Percentiles rank a stretch among this genome's conserved stretches.
Evolutionary conservation across 2,797 vertebrate genomes (phyloP).

Genomic region (Chrosomus eos): DNA sequence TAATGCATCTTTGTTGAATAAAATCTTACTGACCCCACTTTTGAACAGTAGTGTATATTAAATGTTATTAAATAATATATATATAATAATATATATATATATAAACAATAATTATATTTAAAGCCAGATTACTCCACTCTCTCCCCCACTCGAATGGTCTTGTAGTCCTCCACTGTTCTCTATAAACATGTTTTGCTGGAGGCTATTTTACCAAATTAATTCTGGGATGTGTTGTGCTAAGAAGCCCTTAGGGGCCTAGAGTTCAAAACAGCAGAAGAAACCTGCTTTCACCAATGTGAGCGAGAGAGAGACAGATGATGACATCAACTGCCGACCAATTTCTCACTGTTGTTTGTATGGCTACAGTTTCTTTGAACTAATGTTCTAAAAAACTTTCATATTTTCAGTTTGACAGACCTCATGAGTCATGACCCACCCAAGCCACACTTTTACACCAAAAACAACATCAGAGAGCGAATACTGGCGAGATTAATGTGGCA

Average conservation of each 20-base stretch:
- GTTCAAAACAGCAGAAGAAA: slow-evolving; percentile 60
- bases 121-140: slow-evolving; percentile 24
- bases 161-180: slow-evolving; percentile 54
- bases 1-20: neutral
- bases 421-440: neutral
- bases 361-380: neutral
- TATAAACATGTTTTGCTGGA: slow-evolving; percentile 70
- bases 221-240: slow-evolving; percentile 65
- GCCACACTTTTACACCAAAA: neutral
- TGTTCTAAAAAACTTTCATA: neutral
- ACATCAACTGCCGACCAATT: neutral
- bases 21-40: neutral
- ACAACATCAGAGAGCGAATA: neutral
- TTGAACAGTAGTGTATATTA: neutral
- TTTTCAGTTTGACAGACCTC: neutral
- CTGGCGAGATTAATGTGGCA: slow-evolving; percentile 5
- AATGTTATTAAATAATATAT: neutral
- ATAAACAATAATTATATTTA: slow-evolving; percentile 19
- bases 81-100: slow-evolving; percentile 42
- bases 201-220: slow-evolving; percentile 74
- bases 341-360: neutral
- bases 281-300: slow-evolving; percentile 45
- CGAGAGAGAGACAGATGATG: slow-evolving; percentile 2
- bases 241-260: slow-evolving; percentile 67
- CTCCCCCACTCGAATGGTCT: slow-evolving; percentile 13